Base-by-base conservation (phyloP, 2,888 invertebrate genomes). In the Nematopogon swammerdamellus region DNA sequence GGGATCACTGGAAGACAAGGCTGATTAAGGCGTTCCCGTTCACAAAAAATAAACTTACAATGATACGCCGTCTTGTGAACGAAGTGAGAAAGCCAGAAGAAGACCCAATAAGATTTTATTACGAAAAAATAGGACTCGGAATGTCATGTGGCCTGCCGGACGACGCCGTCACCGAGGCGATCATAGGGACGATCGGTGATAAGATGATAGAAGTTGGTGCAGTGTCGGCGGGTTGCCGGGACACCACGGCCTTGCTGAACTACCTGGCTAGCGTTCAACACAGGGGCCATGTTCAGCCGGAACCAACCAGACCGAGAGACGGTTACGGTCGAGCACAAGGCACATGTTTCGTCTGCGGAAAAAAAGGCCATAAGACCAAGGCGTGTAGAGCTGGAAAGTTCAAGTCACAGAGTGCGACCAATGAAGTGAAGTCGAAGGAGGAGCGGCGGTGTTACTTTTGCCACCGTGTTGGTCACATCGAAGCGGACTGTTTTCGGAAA, bases 91-190 rank as follows among this genome's bases (percentile, higher is more conserved):
- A 8, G 11, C 44, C 44, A 3, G 46, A 50, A 49, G 54, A 55
- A 46, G 53, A 54, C 18, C 51, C 52, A 1, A 50, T 55, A 19
- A 19, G 48, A n/a, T 54, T 54, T 43, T 54, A 49, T 49, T 53
- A 53, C 50, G 47, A 51, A 10, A 55, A 55, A 49, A n/a, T 53
- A n/a, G 55, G 53, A 1, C 47, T 53, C 16, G 55, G 52, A 1
- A 55, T 55, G 50, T 53, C 52, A 8, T 55, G 53, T 45, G 14
- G 49, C 1, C 6, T 53, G 36, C 45, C 46, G 17, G 53, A 53
- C 29, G 45, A 48, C 18, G 10, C 48, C 2, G 48, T 48, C 43
- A 46, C 50, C 5, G 50, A 51, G 18, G 45, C 46, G 2, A 51
- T 51, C 6, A 46, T 51, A 45, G 50, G 47, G 18, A 47, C 50